Evolutionary conservation across 2,113 vertebrate species (phyloP).

Genomic region (Anolis sagrei): DNA sequence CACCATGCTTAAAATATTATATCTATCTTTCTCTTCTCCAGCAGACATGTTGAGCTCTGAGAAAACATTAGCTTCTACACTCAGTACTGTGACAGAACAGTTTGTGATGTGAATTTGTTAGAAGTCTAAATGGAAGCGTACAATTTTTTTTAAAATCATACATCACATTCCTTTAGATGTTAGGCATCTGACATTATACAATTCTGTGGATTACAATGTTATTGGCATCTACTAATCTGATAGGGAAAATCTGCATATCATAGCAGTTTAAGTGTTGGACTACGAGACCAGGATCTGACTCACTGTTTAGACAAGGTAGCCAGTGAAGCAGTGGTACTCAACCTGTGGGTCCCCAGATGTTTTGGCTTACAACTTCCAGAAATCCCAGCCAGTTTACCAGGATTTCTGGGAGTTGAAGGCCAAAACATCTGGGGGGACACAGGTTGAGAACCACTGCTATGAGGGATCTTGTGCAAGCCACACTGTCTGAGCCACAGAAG

Average conservation of each 20-base stretch:
- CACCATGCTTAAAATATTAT: background rate
- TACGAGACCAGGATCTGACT: too few species aligned
- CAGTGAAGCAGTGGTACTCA: too few species aligned
- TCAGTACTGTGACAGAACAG: background rate
- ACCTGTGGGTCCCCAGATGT: too few species aligned
- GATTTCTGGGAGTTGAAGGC: too few species aligned
- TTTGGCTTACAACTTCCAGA: too few species aligned
- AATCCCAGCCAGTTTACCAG: too few species aligned
- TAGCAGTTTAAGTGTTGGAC: too few species aligned
- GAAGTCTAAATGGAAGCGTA: background rate
- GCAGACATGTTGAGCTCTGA: background rate
- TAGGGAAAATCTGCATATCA: background rate
- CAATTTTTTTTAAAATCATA: background rate
- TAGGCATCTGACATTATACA: background rate
- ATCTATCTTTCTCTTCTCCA: background rate
- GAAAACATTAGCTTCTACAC: background rate
- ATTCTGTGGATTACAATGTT: background rate
- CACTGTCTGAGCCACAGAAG: too few species aligned
- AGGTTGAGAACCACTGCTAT: too few species aligned
- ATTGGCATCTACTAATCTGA: background rate
- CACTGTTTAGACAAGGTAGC: too few species aligned
- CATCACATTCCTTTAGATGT: background rate
- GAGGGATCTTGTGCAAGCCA: too few species aligned
- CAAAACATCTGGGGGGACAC: too few species aligned
- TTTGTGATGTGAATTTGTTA: background rate